These are phyloP conservation scores for Torymus aiolomorphi DNA, from an alignment of 2,888 invertebrate genomes.

Conservation along the genomic window DNA sequence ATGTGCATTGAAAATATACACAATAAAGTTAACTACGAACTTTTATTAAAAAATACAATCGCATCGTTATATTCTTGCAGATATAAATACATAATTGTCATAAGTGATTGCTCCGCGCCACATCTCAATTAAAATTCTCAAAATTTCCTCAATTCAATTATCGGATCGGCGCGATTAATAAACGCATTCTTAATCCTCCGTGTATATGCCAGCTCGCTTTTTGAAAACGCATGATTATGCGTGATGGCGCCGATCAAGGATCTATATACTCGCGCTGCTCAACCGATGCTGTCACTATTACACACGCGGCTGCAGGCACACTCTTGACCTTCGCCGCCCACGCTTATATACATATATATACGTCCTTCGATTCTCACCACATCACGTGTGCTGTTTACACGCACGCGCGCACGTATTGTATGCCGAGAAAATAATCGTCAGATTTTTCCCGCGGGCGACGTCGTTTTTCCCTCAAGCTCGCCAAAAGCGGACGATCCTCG, in stretches of 20 bases:
- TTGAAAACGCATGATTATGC: neutral
- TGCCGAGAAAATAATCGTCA: neutral
- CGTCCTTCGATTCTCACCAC: slow-evolving; percentile 11
- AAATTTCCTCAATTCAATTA: no score
- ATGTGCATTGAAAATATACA: no score
- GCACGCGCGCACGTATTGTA: neutral
- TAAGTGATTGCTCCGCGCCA: no score
- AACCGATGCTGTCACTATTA: slow-evolving; percentile 22
- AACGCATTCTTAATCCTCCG: no score
- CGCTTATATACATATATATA: neutral
- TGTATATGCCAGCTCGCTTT: no score
- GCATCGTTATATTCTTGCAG: no score
- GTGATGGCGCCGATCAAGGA: slow-evolving; percentile 39
- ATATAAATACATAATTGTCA: no score
- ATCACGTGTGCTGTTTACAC: neutral
- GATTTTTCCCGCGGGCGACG: neutral
- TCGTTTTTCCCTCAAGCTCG: neutral
- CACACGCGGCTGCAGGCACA: slow-evolving; percentile 35
- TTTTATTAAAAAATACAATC: no score
- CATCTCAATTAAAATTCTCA: no score
- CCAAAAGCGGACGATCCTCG: slow-evolving; percentile 37
- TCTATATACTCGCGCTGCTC: neutral
- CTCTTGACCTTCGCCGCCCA: slow-evolving; percentile 54
- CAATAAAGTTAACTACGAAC: no score
- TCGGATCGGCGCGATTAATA: no score